These are phyloP conservation scores for Lordiphosa stackelbergi DNA, from an alignment of 1,140 invertebrate genomes.

Conservation along the genomic window DNA sequence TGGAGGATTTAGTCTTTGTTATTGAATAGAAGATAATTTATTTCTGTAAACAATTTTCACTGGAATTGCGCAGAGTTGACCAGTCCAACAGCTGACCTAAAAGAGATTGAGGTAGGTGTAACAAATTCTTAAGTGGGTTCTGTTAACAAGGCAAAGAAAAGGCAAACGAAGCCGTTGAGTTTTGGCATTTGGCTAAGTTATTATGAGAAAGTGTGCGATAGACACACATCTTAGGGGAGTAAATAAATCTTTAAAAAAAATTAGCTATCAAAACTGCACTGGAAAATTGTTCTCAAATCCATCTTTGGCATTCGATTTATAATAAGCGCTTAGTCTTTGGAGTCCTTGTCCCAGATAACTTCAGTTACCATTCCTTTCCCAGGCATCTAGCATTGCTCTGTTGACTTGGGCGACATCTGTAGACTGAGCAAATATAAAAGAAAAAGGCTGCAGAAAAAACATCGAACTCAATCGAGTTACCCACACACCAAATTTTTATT, in stretches of 20 bases:
- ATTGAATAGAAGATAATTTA: conserved; percentile 48
- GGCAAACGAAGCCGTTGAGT: conserved; percentile 7
- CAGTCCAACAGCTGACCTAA: conserved; percentile 45
- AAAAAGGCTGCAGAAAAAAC: conserved; percentile 10
- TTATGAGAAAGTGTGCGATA: background rate
- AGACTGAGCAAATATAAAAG: conserved; percentile 3
- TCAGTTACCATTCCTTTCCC: background rate
- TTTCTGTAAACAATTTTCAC: conserved; percentile 55
- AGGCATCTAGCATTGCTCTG: conserved; percentile 10
- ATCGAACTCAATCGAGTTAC: conserved; percentile 4
- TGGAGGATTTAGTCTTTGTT: conserved; percentile 36
- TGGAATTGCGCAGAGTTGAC: conserved; percentile 35
- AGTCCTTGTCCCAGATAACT: too few species aligned
- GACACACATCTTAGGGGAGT: too few species aligned
- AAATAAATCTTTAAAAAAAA: too few species aligned
- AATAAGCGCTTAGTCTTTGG: too few species aligned
- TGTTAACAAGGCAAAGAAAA: conserved; percentile 27
- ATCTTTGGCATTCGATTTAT: too few species aligned
- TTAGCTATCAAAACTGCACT: too few species aligned
- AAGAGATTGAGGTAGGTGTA: conserved; percentile 21
- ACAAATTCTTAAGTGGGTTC: conserved; percentile 37
- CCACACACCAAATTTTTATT: conserved; percentile 13
- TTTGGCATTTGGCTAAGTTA: conserved; percentile 10
- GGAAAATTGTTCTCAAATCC: too few species aligned
- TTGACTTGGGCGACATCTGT: conserved; percentile 14